Evolutionary conservation across 2,797 vertebrate genomes (phyloP).

Genomic region (Pempheris klunzingeri): DNA sequence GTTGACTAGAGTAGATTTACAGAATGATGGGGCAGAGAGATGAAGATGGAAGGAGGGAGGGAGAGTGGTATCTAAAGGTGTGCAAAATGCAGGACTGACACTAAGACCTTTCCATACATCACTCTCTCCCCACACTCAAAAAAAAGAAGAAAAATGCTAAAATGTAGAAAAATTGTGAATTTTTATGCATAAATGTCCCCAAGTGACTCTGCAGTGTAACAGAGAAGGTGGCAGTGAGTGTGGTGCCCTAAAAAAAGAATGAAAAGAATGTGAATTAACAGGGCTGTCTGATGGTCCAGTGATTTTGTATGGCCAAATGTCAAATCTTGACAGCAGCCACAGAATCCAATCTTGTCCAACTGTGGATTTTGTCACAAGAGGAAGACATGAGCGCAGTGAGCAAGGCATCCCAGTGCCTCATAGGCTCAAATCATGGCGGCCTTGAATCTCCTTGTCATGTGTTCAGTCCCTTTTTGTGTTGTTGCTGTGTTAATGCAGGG

Average conservation of each 20-base stretch:
- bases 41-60: slow-evolving; percentile 26
- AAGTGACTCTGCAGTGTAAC: background rate
- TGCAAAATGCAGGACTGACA: slow-evolving; percentile 9
- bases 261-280: slow-evolving; percentile 38
- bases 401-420: slow-evolving; percentile 14
- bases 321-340: slow-evolving; percentile 51
- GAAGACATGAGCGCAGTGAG: slow-evolving; percentile 31
- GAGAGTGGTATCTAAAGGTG: slow-evolving; percentile 16
- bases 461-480: background rate
- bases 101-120: background rate
- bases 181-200: background rate
- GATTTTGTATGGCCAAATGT: slow-evolving; percentile 43
- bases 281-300: slow-evolving; percentile 31
- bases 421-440: slow-evolving; percentile 8
- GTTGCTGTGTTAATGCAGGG: slow-evolving; percentile 1
- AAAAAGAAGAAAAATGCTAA: background rate
- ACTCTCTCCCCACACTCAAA: slow-evolving; percentile 24
- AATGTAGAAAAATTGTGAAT: background rate
- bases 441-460: slow-evolving; percentile 12
- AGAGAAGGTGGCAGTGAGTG: slow-evolving; percentile 2
- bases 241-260: slow-evolving; percentile 18
- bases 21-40: slow-evolving; percentile 55
- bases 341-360: slow-evolving; percentile 43
- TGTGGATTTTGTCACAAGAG: slow-evolving; percentile 45
- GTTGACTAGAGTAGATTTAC: slow-evolving; percentile 49